Conservation (phyloP, 2,797 vertebrate species). For the Labeo calbasu region DNA sequence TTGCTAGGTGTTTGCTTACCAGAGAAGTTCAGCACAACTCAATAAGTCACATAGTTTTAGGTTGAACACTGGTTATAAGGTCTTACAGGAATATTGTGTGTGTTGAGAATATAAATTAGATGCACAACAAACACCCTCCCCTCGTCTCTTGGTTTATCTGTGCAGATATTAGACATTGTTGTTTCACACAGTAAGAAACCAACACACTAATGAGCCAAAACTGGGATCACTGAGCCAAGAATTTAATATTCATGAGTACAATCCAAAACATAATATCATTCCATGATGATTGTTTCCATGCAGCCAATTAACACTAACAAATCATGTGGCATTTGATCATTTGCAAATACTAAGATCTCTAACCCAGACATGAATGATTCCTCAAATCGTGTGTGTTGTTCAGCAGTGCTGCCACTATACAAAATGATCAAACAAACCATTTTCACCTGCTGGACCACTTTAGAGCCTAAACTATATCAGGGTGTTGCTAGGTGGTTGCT, state of each 20-base stretch:
- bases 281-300: constrained; percentile 10
- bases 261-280: constrained; percentile 18
- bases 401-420: background rate
- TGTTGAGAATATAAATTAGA: constrained; percentile 20
- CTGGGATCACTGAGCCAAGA: constrained; percentile 4
- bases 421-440: background rate
- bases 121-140: background rate
- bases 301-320: constrained; percentile 26
- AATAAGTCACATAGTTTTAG: background rate
- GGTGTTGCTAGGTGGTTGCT: background rate
- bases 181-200: constrained; percentile 27
- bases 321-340: background rate
- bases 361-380: background rate
- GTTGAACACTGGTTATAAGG: background rate
- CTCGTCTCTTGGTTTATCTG: background rate
- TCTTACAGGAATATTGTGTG: background rate
- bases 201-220: constrained; percentile 27
- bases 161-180: background rate
- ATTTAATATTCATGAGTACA: constrained; percentile 33
- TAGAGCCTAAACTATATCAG: background rate
- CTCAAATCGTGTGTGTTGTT: background rate
- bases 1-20: background rate
- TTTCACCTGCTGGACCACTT: background rate
- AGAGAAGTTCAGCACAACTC: background rate
- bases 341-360: background rate